A percentile compares a stretch with the other conserved stretches of the same genome.
Evolutionary conservation across 2,888 invertebrate genomes (phyloP).

Genomic region (Ptilodon capucinus): DNA sequence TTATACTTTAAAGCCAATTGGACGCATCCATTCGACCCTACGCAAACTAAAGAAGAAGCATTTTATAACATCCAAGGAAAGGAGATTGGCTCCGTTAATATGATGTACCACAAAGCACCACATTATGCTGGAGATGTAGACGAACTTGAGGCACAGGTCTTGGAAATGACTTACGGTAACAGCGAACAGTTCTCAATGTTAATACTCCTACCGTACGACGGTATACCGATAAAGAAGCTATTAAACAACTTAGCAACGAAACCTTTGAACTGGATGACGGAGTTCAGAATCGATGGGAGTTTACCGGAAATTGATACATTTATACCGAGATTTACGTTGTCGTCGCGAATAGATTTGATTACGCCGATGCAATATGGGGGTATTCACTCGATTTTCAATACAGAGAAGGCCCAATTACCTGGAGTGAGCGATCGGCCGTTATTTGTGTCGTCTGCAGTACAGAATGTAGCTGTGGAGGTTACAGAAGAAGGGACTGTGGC

Average conservation of each 20-base stretch:
- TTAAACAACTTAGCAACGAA: constrained; percentile 74
- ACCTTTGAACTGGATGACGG: constrained; percentile 75
- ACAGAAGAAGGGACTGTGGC: constrained; percentile 89
- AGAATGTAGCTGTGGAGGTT: constrained; percentile 88
- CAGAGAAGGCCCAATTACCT: constrained; percentile 79
- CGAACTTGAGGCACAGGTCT: constrained; percentile 82
- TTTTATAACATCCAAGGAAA: constrained; percentile 84
- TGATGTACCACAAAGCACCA: constrained; percentile 87
- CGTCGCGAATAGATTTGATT: constrained; percentile 73
- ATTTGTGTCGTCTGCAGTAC: constrained; percentile 84
- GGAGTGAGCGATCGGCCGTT: constrained; percentile 82
- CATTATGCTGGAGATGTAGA: constrained; percentile 80
- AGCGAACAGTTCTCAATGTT: constrained; percentile 85
- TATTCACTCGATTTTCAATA: constrained; percentile 85
- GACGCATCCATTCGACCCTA: constrained; percentile 84
- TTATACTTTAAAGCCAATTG: constrained; percentile 89
- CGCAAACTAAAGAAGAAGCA: constrained; percentile 76
- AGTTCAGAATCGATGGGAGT: constrained; percentile 65
- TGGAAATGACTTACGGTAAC: constrained; percentile 87
- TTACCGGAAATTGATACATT: constrained; percentile 81
- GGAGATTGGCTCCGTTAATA: constrained; percentile 83
- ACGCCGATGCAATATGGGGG: constrained; percentile 81
- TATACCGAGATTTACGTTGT: constrained; percentile 83
- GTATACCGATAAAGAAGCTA: constrained; percentile 72
- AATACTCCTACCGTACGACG: constrained; percentile 84